Conservation (phyloP, 2,797 vertebrate species). For the Erpetoichthys calabaricus region DNA sequence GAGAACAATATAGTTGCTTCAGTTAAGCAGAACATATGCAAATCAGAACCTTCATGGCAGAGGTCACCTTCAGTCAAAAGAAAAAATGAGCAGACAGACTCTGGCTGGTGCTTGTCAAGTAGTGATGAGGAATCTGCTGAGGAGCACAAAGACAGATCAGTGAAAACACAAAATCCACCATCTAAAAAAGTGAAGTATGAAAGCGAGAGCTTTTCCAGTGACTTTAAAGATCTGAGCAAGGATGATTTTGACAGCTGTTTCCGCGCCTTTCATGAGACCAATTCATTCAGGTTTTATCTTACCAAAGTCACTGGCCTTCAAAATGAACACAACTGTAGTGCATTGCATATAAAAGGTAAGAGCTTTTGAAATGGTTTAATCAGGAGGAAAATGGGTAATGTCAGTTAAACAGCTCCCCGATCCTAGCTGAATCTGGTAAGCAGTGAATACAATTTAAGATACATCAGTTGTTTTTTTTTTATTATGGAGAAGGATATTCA, state of each 20-base stretch:
- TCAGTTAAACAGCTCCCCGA: no score
- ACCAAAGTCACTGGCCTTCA: conserved; percentile 83
- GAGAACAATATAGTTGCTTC: conserved; percentile 31
- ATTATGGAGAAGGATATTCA: no score
- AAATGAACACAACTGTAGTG: conserved; percentile 66
- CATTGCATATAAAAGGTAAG: conserved; percentile 85
- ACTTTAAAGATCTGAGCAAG: background rate
- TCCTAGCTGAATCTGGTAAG: no score
- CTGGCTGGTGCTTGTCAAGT: conserved; percentile 81
- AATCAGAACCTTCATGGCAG: conserved; percentile 17
- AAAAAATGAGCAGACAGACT: conserved; percentile 46
- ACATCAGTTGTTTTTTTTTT: no score
- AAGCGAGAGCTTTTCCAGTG: conserved; percentile 24
- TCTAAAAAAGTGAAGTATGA: conserved; percentile 26
- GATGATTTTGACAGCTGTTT: no score
- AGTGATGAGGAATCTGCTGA: conserved; percentile 55
- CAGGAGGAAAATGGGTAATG: no score
- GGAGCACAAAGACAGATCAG: conserved; percentile 18
- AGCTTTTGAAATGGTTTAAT: background rate
- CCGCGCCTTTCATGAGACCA: no score
- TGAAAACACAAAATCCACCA: conserved; percentile 2
- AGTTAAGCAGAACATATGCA: conserved; percentile 21
- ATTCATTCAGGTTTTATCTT: conserved; percentile 79
- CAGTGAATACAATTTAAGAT: no score
- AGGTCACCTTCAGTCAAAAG: conserved; percentile 34